These are phyloP conservation scores for Syngnathus floridae DNA, from an alignment of 2,113 vertebrate genomes.

Conservation along the genomic window DNA sequence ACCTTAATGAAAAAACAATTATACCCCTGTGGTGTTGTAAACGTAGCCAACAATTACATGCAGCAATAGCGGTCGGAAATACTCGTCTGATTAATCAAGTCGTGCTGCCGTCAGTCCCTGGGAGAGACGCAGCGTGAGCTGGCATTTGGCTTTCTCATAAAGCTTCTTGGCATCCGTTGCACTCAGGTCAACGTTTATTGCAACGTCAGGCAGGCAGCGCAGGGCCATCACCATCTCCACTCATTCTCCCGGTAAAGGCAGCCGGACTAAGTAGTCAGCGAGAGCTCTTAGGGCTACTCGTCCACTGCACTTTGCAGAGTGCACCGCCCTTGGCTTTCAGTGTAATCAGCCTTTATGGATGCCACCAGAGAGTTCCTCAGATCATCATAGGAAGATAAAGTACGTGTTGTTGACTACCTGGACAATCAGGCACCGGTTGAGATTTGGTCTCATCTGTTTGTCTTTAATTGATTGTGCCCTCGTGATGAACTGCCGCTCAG, in stretches of 20 bases:
- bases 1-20: no score
- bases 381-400: constrained; percentile 31
- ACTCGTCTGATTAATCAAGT: constrained; percentile 8
- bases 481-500: constrained; percentile 23
- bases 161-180: constrained; percentile 15
- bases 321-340: constrained; percentile 45
- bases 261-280: constrained; percentile 44
- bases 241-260: constrained; percentile 41
- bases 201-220: constrained; percentile 34
- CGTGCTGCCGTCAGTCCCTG: constrained; percentile 28
- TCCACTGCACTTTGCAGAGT: constrained; percentile 54
- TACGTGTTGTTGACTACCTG: constrained; percentile 28
- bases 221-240: constrained; percentile 41
- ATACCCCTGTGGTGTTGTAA: neutral
- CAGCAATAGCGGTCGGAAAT: no score
- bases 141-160: constrained; percentile 35
- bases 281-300: constrained; percentile 51
- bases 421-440: constrained; percentile 23
- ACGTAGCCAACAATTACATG: neutral
- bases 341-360: constrained; percentile 52
- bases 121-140: constrained; percentile 18
- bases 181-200: constrained; percentile 32
- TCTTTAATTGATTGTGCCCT: constrained; percentile 44
- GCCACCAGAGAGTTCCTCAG: constrained; percentile 21
- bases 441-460: constrained; percentile 19